phyloP scores from a whole-genome alignment of 2,797 vertebrate genomes.

The Sebastes variabilis region DNA sequence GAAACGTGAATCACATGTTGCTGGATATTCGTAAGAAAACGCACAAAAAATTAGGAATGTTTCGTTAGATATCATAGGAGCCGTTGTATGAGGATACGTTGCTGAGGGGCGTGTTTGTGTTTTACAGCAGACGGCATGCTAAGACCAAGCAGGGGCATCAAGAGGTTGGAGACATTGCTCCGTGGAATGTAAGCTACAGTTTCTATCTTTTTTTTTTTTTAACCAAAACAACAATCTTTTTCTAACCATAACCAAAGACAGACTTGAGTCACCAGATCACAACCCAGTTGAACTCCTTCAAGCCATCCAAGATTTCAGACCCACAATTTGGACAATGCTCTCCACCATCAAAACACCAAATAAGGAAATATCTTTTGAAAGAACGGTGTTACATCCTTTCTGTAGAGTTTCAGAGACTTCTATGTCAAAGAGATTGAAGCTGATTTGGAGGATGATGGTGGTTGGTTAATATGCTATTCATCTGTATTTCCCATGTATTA shows the following conservation, averaged over 20 bases:
- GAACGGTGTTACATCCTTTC: neutral
- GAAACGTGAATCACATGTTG: no score
- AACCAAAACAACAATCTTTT: neutral
- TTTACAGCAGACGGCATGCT: neutral
- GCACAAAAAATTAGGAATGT: no score
- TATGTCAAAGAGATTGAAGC: no score
- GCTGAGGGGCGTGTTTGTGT: neutral
- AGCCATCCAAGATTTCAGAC: neutral
- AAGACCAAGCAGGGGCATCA: neutral
- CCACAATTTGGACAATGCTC: neutral
- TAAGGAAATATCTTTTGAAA: neutral
- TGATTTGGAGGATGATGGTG: neutral
- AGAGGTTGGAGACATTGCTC: neutral
- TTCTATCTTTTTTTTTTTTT: neutral
- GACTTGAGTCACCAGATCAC: neutral
- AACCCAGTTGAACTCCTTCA: neutral
- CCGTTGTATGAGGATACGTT: neutral
- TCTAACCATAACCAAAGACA: neutral
- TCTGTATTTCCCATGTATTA: neutral
- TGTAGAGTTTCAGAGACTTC: neutral
- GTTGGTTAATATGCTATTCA: neutral
- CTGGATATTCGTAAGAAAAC: no score
- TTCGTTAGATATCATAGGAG: no score
- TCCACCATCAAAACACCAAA: neutral
- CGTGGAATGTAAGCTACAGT: neutral